Base-by-base conservation (phyloP, 2,888 invertebrate genomes). In the Bombyx huttoni region DNA sequence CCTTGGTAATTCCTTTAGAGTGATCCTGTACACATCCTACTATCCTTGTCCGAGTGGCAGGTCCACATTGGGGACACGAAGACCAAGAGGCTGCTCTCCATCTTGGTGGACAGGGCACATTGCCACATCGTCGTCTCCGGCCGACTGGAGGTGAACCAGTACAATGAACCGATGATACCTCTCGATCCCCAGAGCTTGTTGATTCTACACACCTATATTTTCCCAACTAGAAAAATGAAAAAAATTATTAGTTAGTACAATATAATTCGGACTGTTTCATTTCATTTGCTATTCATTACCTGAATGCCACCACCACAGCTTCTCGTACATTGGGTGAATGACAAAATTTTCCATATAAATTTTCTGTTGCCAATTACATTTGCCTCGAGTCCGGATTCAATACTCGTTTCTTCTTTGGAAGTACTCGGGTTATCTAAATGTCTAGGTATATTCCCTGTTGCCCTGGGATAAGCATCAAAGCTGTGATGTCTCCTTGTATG, bases 51-150 rank as follows among this genome's bases (percentile, higher is more conserved):
- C 93, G 92, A 0, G 89, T 82, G 0, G 95, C 94, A n/a, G 91
- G 90, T 7, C 95, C 94, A 73, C 97, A 96, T 12, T 90, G 87
- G 10, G 93, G 93, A 65, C 97, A 97, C 0, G 91, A 81, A 8
- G 92, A 90, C 97, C 97, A 97, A 6, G 92, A 90, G 0, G 90
- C 91, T 0, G 93, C 90, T 13, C 92, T 86, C 97, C 97, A 97
- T 59, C 94, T 92, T 0, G 96, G 93, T 0, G 94, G 92, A 70
- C 97, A 97, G 0, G 94, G 92, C 51, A 91, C 90, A 12, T 92
- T 94, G 55, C 95, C 96, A 69, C 95, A 95, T 35, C 91, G 89
- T 65, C 93, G 70, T 58, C 87, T 68, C 10, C 73, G 68, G 0
- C 91, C 63, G 77, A 86, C 71, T 91, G 97, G 72, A 90, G 91